These are phyloP conservation scores for Drymodes brunneopygia DNA, from an alignment of 2,113 vertebrate species.

Conservation along the genomic window DNA sequence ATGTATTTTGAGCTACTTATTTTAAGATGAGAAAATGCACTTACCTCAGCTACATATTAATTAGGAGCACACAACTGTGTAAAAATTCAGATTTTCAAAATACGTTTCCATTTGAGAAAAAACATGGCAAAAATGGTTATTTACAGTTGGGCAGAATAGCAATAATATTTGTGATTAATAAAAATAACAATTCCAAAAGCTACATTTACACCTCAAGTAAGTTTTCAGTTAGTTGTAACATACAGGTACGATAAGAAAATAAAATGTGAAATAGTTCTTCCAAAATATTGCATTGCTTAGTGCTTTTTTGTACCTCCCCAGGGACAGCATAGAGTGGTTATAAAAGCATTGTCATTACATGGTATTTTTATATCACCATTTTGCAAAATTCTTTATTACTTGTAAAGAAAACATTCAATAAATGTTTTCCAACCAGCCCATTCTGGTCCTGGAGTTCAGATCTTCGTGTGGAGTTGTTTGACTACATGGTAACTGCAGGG, in stretches of 20 bases:
- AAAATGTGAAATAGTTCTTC: not conserved
- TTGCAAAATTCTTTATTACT: not conserved
- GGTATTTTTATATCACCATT: not conserved
- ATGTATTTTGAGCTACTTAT: not conserved
- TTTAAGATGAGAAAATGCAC: not conserved
- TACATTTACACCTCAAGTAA: not conserved
- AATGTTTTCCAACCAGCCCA: not conserved
- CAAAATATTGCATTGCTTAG: not conserved
- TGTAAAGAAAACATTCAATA: not conserved
- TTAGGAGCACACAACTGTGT: not conserved
- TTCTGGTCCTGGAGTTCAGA: not conserved
- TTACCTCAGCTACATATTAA: not conserved
- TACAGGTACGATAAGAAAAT: not conserved
- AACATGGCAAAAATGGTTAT: not conserved
- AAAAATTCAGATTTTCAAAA: not conserved
- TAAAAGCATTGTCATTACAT: not conserved
- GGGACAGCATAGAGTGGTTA: rapidly evolving
- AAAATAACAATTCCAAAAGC: not conserved
- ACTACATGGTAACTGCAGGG: not conserved
- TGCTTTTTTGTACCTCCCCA: not conserved
- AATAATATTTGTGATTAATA: not conserved
- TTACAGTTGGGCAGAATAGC: not conserved
- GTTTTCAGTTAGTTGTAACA: not conserved
- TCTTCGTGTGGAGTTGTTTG: not conserved
- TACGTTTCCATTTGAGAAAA: not conserved